Evolutionary conservation across 2,113 vertebrate genomes (phyloP), one percentile per base, ranked within the genome.

Genomic region (Oryzias curvinotus): DNA sequence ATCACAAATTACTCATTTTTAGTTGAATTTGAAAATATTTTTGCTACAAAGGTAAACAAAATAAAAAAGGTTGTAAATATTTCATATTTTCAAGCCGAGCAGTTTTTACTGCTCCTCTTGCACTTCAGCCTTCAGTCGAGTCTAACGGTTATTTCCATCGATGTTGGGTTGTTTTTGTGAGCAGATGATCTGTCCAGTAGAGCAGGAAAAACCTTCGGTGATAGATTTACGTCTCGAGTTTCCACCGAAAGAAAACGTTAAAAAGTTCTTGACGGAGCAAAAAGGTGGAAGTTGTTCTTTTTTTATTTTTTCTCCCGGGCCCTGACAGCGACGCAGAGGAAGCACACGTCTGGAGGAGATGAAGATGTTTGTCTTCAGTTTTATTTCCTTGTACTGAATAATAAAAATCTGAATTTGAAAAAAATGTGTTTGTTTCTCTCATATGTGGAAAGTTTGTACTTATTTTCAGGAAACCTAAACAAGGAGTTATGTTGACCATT

Each of bases 341-440:
- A 83, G 80, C 82, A 10, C 17, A 64, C 73, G 78, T 88, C 84
- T 71, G 78, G 69, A 66, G 65, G 49, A 43, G 77, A 75, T 59
- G 82, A 88, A 87, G 87, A 86, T 62, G 50, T 68, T 73, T 78
- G 44, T 49, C 81, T 78, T 76, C 77, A 76, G 52, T 82, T 85
- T 86, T 62, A 18, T 87, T 88, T 83, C 87, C 71, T 78, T 92
- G 91, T 90, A 85, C 82, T 90, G 88, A 84, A 74, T 68, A 92
- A 92, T 92, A 92, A 92, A 92, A 83, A 73, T 79, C 77, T 89
- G 59, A 87, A 80, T 92, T 91, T 87, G 66, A 47, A 47, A 47
- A 85, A 89, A 90, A 71, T 89, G 78, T n/a, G n/a, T 62, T 66
- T 56, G 17, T 18, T 58, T 51, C 23, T 52, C 18, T 18, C 58